A percentile compares a stretch with the other conserved stretches of the same genome.
Conservation (phyloP, 2,797 vertebrate genomes). For the Perdix hodgsoniae region DNA sequence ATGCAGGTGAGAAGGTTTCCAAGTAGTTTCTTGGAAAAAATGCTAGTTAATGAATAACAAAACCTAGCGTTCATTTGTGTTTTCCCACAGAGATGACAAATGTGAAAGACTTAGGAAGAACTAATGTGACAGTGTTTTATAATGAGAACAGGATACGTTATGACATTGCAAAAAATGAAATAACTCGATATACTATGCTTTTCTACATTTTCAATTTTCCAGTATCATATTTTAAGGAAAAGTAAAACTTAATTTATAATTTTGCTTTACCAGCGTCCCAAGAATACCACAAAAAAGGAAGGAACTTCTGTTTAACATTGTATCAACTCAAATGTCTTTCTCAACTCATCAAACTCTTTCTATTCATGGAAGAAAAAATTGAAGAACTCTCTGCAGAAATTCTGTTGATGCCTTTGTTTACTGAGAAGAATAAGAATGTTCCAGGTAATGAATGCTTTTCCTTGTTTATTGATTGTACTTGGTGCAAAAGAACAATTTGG, state of each 20-base stretch:
- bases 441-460: conserved; percentile 84
- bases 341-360: conserved; percentile 84
- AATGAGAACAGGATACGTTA: not conserved
- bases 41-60: not conserved
- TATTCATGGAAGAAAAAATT: conserved; percentile 87
- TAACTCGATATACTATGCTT: not conserved
- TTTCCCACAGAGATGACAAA: not conserved
- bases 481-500: not conserved
- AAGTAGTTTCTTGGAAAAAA: not conserved
- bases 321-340: conserved; percentile 89
- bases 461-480: not conserved
- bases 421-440: conserved; percentile 76
- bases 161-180: not conserved
- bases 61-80: not conserved
- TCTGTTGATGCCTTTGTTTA: conserved; percentile 80
- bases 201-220: not conserved
- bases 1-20: conserved; percentile 11
- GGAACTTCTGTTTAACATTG: conserved; percentile 86
- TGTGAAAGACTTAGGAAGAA: not conserved
- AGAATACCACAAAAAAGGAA: conserved; percentile 80
- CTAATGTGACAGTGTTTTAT: not conserved
- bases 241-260: conserved; percentile 19
- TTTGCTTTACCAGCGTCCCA: conserved; percentile 80
- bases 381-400: conserved; percentile 85
- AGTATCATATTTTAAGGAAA: not conserved